Evolutionary conservation across 2,888 invertebrate genomes (phyloP).

Genomic region (Pemphredon lugubris): DNA sequence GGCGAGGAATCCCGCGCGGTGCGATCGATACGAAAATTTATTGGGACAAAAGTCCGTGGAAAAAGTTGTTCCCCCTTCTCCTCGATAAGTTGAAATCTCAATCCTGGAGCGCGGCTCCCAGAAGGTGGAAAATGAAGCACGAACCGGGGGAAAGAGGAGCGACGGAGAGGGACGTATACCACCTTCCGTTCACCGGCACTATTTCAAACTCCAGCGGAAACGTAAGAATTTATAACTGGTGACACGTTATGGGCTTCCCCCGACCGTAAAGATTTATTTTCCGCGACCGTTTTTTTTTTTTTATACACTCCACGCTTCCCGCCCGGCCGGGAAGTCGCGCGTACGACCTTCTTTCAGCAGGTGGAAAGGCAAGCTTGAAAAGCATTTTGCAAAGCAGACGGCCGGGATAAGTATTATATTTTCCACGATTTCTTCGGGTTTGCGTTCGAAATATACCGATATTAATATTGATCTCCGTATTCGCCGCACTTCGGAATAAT

Average conservation of each 20-base stretch:
- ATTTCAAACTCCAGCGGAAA: conserved; percentile 46
- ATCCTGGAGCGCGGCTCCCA: conserved; percentile 12
- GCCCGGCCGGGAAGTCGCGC: conserved; percentile 10
- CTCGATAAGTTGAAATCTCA: conserved; percentile 31
- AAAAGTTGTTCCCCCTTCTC: conserved; percentile 7
- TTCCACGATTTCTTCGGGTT: neutral
- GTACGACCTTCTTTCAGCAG: conserved; percentile 9
- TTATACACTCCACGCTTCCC: conserved; percentile 21
- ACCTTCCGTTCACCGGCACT: conserved; percentile 44
- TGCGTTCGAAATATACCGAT: too few species aligned
- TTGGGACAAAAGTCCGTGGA: neutral
- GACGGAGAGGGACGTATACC: too few species aligned
- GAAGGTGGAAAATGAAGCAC: conserved; percentile 7
- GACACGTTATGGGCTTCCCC: conserved; percentile 55
- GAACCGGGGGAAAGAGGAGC: conserved; percentile 22
- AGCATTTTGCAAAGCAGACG: neutral
- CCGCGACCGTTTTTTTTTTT: conserved; percentile 42
- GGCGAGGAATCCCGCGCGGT: neutral
- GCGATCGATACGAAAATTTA: conserved; percentile 15
- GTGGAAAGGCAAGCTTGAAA: neutral
- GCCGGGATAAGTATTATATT: too few species aligned
- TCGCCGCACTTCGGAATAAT: too few species aligned
- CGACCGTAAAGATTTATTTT: conserved; percentile 54
- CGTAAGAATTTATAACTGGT: conserved; percentile 62
- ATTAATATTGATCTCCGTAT: too few species aligned